Evolutionary conservation across 2,888 invertebrate species (phyloP).

Genomic region (Eupithecia inturbata): DNA sequence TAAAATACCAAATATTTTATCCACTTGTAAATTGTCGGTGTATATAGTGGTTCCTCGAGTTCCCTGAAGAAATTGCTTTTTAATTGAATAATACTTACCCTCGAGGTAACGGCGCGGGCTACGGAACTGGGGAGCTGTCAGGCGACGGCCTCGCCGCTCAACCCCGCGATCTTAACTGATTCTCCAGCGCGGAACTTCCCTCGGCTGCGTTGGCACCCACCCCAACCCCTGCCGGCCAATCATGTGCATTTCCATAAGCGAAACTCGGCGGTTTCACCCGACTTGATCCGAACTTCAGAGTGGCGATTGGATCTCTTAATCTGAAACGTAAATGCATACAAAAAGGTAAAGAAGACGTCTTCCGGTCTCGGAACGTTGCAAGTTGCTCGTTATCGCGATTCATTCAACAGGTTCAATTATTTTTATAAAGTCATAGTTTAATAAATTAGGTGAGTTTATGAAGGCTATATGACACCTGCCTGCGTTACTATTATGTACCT

Average conservation of each 20-base stretch:
- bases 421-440: background rate
- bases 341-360: slow-evolving; percentile 71
- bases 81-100: slow-evolving; percentile 83
- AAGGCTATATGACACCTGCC: background rate
- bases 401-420: slow-evolving; percentile 73
- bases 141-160: slow-evolving; percentile 70
- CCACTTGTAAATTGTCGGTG: slow-evolving; percentile 46
- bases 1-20: slow-evolving; percentile 26
- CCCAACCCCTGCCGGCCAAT: slow-evolving; percentile 73
- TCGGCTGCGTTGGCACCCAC: slow-evolving; percentile 78
- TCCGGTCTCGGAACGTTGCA: slow-evolving; percentile 57
- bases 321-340: slow-evolving; percentile 83
- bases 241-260: slow-evolving; percentile 54
- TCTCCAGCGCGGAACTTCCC: slow-evolving; percentile 81
- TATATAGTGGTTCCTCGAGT: slow-evolving; percentile 55
- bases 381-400: slow-evolving; percentile 61
- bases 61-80: slow-evolving; percentile 79
- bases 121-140: slow-evolving; percentile 62
- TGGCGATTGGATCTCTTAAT: slow-evolving; percentile 83
- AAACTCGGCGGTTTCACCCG: slow-evolving; percentile 67
- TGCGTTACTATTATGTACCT: background rate
- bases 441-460: background rate
- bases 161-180: slow-evolving; percentile 78
- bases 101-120: slow-evolving; percentile 64
- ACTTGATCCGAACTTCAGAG: slow-evolving; percentile 67